These are phyloP conservation scores for Ichneumoninae sp. DNA, from an alignment of 2,888 invertebrate species.

Conservation along the genomic window DNA sequence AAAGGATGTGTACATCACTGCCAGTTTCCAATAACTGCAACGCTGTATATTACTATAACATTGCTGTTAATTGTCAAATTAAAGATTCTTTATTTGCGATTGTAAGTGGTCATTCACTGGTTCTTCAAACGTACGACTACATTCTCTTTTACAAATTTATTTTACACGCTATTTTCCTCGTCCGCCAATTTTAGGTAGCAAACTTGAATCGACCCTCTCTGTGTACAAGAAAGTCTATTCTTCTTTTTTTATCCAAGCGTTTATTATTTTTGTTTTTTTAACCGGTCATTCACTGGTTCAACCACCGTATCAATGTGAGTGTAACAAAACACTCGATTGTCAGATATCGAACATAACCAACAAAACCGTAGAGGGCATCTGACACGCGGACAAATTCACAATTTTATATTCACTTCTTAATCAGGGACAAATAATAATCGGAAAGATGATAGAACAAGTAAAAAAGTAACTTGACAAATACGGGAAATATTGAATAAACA, in stretches of 20 bases:
- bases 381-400: conserved; percentile 24
- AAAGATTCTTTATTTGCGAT: not conserved
- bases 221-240: not conserved
- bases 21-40: not conserved
- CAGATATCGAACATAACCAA: conserved; percentile 58
- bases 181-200: not conserved
- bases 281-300: not conserved
- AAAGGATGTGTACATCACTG: not conserved
- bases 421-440: not conserved
- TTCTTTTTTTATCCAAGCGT: not conserved
- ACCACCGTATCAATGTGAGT: conserved; percentile 12
- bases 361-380: conserved; percentile 31
- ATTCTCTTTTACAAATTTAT: not conserved
- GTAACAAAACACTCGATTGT: conserved; percentile 51
- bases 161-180: not conserved
- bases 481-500: conserved; percentile 34
- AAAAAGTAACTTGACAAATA: conserved; percentile 18
- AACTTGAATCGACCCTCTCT: not conserved
- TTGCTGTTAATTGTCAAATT: not conserved
- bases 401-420: conserved; percentile 1
- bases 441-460: not conserved
- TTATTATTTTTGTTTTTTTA: conserved; percentile 12
- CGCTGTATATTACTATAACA: not conserved
- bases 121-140: not conserved
- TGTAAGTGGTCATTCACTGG: not conserved